Conservation (phyloP, 1,140 invertebrate genomes). For the Drosophila ohnishii region DNA sequence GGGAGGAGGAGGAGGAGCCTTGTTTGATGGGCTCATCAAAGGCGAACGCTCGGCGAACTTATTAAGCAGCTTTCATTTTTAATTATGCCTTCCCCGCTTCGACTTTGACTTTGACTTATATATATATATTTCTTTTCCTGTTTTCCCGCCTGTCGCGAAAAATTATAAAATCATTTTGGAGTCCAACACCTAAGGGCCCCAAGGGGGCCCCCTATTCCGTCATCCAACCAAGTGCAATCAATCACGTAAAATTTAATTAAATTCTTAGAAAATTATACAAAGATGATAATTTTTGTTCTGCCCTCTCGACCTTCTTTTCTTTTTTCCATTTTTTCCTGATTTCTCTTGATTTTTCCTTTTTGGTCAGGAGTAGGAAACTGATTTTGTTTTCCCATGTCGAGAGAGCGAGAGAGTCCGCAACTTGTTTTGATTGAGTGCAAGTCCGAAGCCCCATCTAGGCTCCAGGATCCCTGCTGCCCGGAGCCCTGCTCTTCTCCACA, state of each 20-base stretch:
- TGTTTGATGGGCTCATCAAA: slow-evolving; percentile 61
- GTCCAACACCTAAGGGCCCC: slow-evolving; percentile 27
- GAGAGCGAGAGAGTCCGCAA: background rate
- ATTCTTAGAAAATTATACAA: slow-evolving; percentile 58
- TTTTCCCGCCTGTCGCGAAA: slow-evolving; percentile 53
- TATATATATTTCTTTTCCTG: slow-evolving; percentile 41
- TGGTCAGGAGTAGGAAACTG: background rate
- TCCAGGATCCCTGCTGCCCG: background rate
- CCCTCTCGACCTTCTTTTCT: slow-evolving; percentile 12
- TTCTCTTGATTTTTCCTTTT: background rate
- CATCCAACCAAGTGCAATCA: slow-evolving; percentile 68
- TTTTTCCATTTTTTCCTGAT: background rate
- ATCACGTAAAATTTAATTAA: slow-evolving; percentile 77
- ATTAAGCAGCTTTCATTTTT: slow-evolving; percentile 78
- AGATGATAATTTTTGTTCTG: slow-evolving; percentile 37
- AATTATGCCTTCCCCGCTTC: slow-evolving; percentile 60
- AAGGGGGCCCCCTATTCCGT: background rate
- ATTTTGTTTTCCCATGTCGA: slow-evolving; percentile 15
- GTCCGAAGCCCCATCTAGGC: background rate
- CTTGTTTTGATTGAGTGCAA: slow-evolving; percentile 19
- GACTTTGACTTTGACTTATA: slow-evolving; percentile 27
- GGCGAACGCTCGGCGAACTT: slow-evolving; percentile 59
- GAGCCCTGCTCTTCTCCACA: background rate
- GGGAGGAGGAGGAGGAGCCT: background rate
- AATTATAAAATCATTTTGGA: slow-evolving; percentile 64